Percentiles rank a stretch among this genome's conserved stretches.
Conservation (phyloP, 2,113 vertebrate genomes). For the Paradoxurus hermaphroditus region DNA sequence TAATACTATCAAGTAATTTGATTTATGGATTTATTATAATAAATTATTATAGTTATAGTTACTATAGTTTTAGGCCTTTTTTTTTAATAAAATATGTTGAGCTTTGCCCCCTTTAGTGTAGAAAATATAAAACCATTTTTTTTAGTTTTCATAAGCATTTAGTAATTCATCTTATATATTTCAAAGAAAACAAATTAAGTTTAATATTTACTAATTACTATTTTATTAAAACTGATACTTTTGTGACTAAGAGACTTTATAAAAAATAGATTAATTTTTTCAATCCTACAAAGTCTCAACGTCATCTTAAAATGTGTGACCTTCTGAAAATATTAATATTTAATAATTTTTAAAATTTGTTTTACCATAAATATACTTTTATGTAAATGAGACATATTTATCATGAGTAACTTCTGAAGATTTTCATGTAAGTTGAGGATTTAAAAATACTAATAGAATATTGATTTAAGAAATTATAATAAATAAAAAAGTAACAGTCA, state of each 20-base stretch:
- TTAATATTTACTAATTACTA: background rate
- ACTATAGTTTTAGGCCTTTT: background rate
- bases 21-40: background rate
- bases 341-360: background rate
- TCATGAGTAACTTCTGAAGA: background rate
- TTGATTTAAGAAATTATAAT: background rate
- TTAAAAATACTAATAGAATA: background rate
- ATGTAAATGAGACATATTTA: background rate
- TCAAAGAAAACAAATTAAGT: background rate
- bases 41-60: no score
- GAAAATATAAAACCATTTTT: background rate
- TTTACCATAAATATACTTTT: background rate
- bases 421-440: background rate
- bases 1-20: background rate
- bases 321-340: background rate
- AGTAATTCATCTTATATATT: background rate
- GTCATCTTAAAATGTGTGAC: background rate
- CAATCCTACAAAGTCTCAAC: background rate
- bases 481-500: background rate
- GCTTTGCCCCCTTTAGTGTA: background rate
- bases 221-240: background rate
- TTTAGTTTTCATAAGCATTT: background rate
- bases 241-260: background rate
- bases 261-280: background rate
- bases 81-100: background rate